These are phyloP conservation scores for Graptemys geographica DNA, from an alignment of 2,797 vertebrate genomes.

Conservation along the genomic window DNA sequence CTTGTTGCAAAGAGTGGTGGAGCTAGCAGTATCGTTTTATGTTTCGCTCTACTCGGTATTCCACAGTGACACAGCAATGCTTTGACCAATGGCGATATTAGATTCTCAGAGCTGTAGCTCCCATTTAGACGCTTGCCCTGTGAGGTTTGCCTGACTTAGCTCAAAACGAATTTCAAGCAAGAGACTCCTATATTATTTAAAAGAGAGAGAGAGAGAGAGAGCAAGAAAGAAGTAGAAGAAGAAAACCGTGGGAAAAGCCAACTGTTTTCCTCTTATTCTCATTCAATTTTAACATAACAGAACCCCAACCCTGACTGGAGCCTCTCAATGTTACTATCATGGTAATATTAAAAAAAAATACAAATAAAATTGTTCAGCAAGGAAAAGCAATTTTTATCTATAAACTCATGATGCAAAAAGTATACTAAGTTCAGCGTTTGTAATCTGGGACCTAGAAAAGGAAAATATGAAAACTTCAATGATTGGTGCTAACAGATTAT, in stretches of 20 bases:
- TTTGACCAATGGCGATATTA: not conserved
- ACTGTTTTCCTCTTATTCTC: not conserved
- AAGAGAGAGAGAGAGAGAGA: too few species aligned
- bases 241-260: not conserved
- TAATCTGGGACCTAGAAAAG: not conserved
- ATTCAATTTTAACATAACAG: not conserved
- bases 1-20: not conserved
- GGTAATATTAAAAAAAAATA: not conserved
- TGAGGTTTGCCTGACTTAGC: not conserved
- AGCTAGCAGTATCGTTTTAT: not conserved
- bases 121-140: not conserved
- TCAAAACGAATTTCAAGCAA: not conserved
- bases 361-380: not conserved
- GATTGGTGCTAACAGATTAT: not conserved
- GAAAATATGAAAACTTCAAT: not conserved
- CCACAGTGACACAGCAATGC: not conserved
- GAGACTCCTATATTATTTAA: not conserved
- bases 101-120: not conserved
- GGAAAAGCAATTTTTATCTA: not conserved
- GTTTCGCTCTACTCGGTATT: not conserved
- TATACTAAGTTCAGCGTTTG: not conserved
- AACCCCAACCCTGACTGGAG: not conserved
- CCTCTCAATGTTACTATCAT: not conserved
- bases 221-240: not conserved
- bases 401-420: not conserved